Conservation (phyloP, 1,140 invertebrate species). For the Halictus rubicundus region DNA sequence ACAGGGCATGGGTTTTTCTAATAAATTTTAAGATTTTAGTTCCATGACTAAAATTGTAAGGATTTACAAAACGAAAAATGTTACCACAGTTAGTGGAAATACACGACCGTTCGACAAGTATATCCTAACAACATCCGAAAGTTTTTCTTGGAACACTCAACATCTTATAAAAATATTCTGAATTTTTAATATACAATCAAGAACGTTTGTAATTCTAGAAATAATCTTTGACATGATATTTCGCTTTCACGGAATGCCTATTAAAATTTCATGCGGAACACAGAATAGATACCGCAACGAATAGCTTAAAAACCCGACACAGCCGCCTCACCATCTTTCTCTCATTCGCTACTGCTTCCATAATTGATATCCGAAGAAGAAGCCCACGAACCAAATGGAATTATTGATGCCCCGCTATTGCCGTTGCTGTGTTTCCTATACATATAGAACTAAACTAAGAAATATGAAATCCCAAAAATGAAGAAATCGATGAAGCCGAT, state of each 20-base stretch:
- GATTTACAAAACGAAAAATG: too few species aligned
- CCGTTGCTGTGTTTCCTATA: neutral
- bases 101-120: too few species aligned
- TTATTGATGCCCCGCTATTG: conserved; percentile 25
- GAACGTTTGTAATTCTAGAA: neutral
- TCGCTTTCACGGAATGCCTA: neutral
- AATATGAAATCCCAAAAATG: neutral
- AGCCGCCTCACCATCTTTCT: neutral
- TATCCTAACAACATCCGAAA: too few species aligned
- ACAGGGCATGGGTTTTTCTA: too few species aligned
- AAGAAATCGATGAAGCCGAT: neutral
- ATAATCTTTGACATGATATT: neutral
- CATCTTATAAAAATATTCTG: neutral
- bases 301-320: conserved; percentile 6
- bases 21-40: too few species aligned
- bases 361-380: conserved; percentile 11
- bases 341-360: neutral
- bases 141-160: too few species aligned
- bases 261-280: neutral
- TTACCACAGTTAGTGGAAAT: too few species aligned
- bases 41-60: too few species aligned
- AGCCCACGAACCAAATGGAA: conserved; percentile 13
- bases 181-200: neutral
- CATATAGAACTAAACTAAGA: neutral
- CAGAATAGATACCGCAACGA: neutral